Percentiles rank a stretch among this genome's conserved stretches.
These are phyloP conservation scores for Halocynthia aurantium DNA, from an alignment of 23 tunicate genomes.

Conservation along the genomic window DNA sequence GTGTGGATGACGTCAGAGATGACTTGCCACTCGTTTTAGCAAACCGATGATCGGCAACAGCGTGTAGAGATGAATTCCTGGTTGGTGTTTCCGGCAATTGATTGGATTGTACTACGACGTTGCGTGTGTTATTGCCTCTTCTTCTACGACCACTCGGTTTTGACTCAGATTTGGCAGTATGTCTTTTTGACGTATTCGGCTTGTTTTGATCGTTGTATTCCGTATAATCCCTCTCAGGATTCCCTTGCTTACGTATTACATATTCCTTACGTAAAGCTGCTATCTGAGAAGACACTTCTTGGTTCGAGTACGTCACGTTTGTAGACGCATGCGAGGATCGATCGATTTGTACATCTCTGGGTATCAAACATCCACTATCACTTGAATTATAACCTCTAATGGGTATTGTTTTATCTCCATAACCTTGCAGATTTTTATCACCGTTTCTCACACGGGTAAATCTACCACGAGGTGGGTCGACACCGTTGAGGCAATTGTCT, in stretches of 20 bases:
- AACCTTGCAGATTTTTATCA: not conserved
- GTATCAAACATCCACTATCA: too few species aligned
- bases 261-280: constrained; percentile 15
- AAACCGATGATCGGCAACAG: not conserved
- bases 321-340: constrained; percentile 7
- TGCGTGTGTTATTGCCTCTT: too few species aligned
- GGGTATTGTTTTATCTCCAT: not conserved
- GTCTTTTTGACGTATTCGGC: not conserved
- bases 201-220: not conserved
- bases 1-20: not conserved
- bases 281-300: constrained; percentile 1
- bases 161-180: not conserved
- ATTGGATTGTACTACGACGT: too few species aligned
- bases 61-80: too few species aligned
- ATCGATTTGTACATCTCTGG: constrained; percentile 8
- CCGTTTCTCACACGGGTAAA: not conserved
- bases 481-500: not conserved
- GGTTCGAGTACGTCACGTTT: constrained; percentile 3
- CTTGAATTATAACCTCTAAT: too few species aligned
- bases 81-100: too few species aligned
- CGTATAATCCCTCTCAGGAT: not conserved
- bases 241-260: not conserved
- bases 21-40: not conserved
- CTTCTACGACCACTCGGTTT: too few species aligned
- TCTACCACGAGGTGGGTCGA: not conserved